Base-by-base conservation (phyloP, 2,113 vertebrate species). In the Spea multiplicata region DNA sequence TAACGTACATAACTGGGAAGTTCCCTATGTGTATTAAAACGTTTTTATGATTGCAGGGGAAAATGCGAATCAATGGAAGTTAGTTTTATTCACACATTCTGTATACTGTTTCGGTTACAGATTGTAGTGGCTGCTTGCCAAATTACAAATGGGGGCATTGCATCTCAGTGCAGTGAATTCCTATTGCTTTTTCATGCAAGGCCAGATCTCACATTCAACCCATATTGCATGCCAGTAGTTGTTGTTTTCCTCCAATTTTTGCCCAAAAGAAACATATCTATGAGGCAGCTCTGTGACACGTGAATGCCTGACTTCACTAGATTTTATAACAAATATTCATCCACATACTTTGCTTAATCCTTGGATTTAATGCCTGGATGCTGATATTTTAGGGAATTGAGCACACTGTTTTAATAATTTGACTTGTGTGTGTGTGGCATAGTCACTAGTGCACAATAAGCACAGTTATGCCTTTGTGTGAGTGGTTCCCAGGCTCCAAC, bases 321-420 rank as follows among this genome's bases (percentile, higher is more conserved):
- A 49, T 45, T 61, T 61, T 48, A 61, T 47, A 49, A 76, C 44
- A 61, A 61, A 69, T 61, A 76, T 49, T 53, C 44, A 69, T 69
- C 62, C 62, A n/a, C 64, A 75, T 66, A 53, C 61, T 66, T 65
- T 61, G 44, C 49, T 61, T 75, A 75, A 75, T 53, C 73, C 73
- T 14, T 75, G 49, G 46, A 75, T 75, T 62, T 66, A 52, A 17
- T 74, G 61, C 61, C 9, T 75, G 44, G 16, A 4, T 7, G 61
- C 45, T 10, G 3, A 30, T 30, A 30, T 30, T 30, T 30, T 30
- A 30, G 30, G 30, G 30, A 30, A 30, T 30, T 30, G 30, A 30
- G 30, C 30, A 14, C 59, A 30, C 45, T 6, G 44, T 7, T 47
- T 75, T 74, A 65, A 75, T 75, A 53, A 49, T 75, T 53, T 66